Evolutionary conservation across 2,888 invertebrate genomes (phyloP), one percentile per base, ranked within the genome.

Genomic region (Diarsia brunnea): DNA sequence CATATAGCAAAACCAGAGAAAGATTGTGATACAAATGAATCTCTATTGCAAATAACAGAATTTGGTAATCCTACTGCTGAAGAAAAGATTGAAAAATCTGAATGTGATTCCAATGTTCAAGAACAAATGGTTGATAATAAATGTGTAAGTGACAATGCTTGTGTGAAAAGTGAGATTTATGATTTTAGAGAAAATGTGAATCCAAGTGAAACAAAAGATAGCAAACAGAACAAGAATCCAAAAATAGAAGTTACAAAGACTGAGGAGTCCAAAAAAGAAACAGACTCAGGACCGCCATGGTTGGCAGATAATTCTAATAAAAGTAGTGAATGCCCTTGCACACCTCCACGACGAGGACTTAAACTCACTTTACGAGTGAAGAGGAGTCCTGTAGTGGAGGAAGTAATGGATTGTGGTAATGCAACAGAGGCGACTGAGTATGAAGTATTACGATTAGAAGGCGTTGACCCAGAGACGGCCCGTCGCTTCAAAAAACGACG

Each of bases 351-450:
- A 11, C 95, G 97, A 69, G 97, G 98, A 10, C 93, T 98, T 70
- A 98, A 98, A 91, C 93, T 99, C 80, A 98, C 98, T 11, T 94
- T 99, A 78, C 97, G 98, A 10, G 98, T 99, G 97, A 99, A 99
- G 92, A 97, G 98, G 49, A 98, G 98, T 84, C 98, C 98, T 3
- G 98, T 98, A 73, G 95, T 98, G 67, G 98, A 99, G 90, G 98
- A 99, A 90, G 97, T 98, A 1, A 98, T 98, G 90, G 98, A 98
- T 92, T 95, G 95, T 89, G 94, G 95, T 75, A 98, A 98, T n/a
- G 98, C 98, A 47, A 98, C 97, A 27, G 97, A 97, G 89, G 97
- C 97, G 89, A 98, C 98, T 0, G 98, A 98, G 91, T 98, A 98
- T 93, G 98, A 98, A 95, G 98, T 98, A 73, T 94, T 98, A 90